Base-by-base conservation (phyloP, 2,797 vertebrate genomes). In the Xiphophorus birchmanni region DNA sequence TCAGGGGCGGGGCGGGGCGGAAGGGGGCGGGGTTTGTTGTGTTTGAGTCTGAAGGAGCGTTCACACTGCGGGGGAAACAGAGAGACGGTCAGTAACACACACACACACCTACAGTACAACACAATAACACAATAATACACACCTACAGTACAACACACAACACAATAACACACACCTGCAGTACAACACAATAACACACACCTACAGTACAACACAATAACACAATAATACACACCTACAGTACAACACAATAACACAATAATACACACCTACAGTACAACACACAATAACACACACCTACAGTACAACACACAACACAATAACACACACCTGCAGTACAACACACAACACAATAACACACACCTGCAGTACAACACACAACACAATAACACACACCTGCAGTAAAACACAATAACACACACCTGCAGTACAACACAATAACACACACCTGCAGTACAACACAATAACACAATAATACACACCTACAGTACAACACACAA, bases 51-150 rank as follows among this genome's bases (percentile, higher is more conserved):
- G 91, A 78, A 92, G 63, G 63, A 67, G 35, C 10, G 89, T 85
- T 94, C 92, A 94, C 93, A 93, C 93, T 93, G 92, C 92, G 82
- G 80, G 63, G 88, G 89, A 90, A 86, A 90, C 90, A 93, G 81
- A 92, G 85, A 91, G 60, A 93, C 80, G 37, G 37, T 90, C 91
- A 93, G 89, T 88, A 23, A 37, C 35, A 37, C 35, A 37, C 35
- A 37, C 35, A 80, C 65, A 75, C n/a, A 69, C 8, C 26, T 18
- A 32, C 45, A 42, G 7, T 2, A 45, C 44, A 10, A 42, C 8
- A 44, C 42, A n/a, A n/a, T n/a, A n/a, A n/a, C n/a, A 75, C 17
- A 67, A 10, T 13, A 6, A 42, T 3, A 80, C 63, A 75, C n/a
- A 69, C 8, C 26, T 18, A 32, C 45, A 42, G 7, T 2, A 45